Conservation (phyloP, 1,140 invertebrate genomes). For the Frieseomelitta varia region DNA sequence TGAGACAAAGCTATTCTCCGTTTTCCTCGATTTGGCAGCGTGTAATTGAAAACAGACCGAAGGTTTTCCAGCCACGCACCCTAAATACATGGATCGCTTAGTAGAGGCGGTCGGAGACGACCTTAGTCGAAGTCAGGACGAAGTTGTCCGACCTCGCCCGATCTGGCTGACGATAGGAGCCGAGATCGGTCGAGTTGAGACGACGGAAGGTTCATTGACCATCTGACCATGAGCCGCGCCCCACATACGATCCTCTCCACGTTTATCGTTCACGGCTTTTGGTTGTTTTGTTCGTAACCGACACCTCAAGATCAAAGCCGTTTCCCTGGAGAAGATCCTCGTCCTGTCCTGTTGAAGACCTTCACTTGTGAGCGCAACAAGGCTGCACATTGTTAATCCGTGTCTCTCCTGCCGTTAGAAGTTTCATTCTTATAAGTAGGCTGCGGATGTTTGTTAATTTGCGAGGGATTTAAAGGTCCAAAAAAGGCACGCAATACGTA, state of each 20-base stretch:
- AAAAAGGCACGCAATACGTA: background rate
- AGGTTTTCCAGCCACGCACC: constrained; percentile 14
- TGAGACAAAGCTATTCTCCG: constrained; percentile 2
- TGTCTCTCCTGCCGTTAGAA: constrained; percentile 4
- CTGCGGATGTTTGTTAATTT: background rate
- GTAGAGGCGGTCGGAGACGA: constrained; percentile 54
- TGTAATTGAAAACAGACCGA: constrained; percentile 8
- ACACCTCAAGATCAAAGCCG: constrained; percentile 70
- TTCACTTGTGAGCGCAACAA: constrained; percentile 51
- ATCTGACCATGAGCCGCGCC: constrained; percentile 80
- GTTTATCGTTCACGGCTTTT: constrained; percentile 53
- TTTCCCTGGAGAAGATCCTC: constrained; percentile 61
- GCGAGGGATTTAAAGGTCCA: background rate
- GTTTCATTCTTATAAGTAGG: constrained; percentile 5
- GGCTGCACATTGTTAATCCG: constrained; percentile 31
- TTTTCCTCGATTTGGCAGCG: background rate
- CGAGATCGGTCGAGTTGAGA: constrained; percentile 63
- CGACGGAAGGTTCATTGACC: constrained; percentile 74
- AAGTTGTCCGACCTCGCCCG: constrained; percentile 68
- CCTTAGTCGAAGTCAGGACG: constrained; percentile 53
- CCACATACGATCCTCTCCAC: constrained; percentile 66
- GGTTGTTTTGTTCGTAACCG: constrained; percentile 62
- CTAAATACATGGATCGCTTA: constrained; percentile 35
- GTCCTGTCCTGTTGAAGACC: constrained; percentile 55
- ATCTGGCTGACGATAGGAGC: constrained; percentile 46